Conservation (phyloP, 1,140 invertebrate species). For the Zaprionus tsacasi region DNA sequence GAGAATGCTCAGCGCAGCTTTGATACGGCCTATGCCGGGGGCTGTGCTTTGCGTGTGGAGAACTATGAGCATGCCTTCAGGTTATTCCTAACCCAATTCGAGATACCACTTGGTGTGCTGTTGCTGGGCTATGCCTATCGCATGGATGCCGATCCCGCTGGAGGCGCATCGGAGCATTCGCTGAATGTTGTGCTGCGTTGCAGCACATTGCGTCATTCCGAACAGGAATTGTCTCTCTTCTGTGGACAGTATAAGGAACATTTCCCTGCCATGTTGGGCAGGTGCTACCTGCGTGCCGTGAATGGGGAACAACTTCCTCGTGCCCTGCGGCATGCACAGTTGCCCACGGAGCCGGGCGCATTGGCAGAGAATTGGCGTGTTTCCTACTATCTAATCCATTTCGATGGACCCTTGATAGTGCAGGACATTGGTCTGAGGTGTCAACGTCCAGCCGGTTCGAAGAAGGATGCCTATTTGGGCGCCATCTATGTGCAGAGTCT, state of each 20-base stretch:
- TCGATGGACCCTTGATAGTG: conserved; percentile 61
- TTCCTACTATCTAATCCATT: conserved; percentile 64
- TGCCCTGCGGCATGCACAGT: conserved; percentile 39
- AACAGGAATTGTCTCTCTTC: conserved; percentile 56
- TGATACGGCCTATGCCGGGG: conserved; percentile 80
- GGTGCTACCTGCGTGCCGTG: conserved; percentile 54
- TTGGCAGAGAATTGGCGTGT: conserved; percentile 61
- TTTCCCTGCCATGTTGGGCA: conserved; percentile 23
- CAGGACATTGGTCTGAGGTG: conserved; percentile 70
- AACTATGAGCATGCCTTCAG: conserved; percentile 69
- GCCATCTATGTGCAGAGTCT: conserved; percentile 62
- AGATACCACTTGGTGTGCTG: conserved; percentile 43
- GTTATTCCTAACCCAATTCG: conserved; percentile 68
- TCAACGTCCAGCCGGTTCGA: conserved; percentile 20
- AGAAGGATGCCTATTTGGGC: conserved; percentile 46
- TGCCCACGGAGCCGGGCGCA: conserved; percentile 24
- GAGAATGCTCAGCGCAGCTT: conserved; percentile 61
- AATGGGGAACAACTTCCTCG: neutral
- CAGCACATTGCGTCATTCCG: neutral
- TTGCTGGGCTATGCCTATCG: conserved; percentile 66
- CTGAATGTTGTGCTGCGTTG: conserved; percentile 54
- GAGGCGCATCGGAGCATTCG: conserved; percentile 22
- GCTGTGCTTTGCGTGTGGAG: conserved; percentile 61
- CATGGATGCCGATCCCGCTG: neutral
- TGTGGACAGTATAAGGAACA: conserved; percentile 54